phyloP scores from a whole-genome alignment of 2,888 invertebrate genomes.

The Rhorus exstirpatorius region DNA sequence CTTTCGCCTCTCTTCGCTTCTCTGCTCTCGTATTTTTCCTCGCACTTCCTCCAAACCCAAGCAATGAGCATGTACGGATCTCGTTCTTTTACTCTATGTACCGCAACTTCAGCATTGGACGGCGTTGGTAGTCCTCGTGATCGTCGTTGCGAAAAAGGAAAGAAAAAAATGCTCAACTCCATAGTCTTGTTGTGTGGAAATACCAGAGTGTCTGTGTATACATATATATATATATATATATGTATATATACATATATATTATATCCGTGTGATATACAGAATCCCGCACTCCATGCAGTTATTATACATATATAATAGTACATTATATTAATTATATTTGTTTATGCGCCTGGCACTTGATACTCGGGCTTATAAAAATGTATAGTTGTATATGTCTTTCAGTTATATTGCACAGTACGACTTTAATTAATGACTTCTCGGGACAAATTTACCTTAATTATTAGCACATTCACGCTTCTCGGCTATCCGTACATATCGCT shows the following conservation, averaged over 20 bases:
- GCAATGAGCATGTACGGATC: conserved; percentile 33
- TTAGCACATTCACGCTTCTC: conserved; percentile 82
- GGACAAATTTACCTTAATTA: conserved; percentile 85
- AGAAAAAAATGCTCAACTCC: conserved; percentile 47
- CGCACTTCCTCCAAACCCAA: conserved; percentile 9
- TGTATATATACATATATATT: background rate
- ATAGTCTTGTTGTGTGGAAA: conserved; percentile 52
- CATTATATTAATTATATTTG: conserved; percentile 53
- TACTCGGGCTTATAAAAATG: conserved; percentile 37
- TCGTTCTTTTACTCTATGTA: conserved; percentile 36
- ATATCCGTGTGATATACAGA: no score
- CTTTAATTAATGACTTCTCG: conserved; percentile 85
- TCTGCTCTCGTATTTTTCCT: conserved; percentile 39
- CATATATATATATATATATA: conserved; percentile 1
- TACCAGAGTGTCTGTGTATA: conserved; percentile 3
- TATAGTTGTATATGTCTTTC: conserved; percentile 24
- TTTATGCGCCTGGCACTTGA: conserved; percentile 31
- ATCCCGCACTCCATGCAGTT: conserved; percentile 8
- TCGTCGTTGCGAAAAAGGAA: conserved; percentile 17
- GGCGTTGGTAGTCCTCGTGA: conserved; percentile 5
- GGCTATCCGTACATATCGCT: conserved; percentile 19
- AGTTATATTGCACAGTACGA: conserved; percentile 72
- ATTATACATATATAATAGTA: conserved; percentile 41
- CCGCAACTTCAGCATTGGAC: conserved; percentile 34
- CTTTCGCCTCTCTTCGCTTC: conserved; percentile 64